These are phyloP conservation scores for Drosophila pseudoananassae DNA, from an alignment of 1,140 invertebrate species.

Conservation along the genomic window DNA sequence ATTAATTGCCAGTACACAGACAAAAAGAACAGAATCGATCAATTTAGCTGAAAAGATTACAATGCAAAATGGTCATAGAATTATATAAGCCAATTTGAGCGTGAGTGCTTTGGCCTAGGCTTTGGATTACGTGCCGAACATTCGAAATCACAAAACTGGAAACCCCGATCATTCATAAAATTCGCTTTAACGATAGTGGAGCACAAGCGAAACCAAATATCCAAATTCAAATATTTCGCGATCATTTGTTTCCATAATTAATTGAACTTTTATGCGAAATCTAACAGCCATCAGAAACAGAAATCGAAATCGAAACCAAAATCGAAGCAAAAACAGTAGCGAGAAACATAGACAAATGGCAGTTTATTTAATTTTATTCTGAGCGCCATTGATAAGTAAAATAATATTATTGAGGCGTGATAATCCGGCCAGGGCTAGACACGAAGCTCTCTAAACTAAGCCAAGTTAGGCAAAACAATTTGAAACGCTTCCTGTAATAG, in stretches of 20 bases:
- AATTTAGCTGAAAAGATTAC: constrained; percentile 29
- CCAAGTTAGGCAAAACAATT: background rate
- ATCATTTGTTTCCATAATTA: constrained; percentile 61
- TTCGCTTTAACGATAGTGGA: constrained; percentile 56
- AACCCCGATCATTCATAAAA: constrained; percentile 70
- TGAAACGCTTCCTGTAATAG: constrained; percentile 60
- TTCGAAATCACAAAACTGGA: constrained; percentile 36
- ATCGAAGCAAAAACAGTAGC: constrained; percentile 33
- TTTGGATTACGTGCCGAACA: constrained; percentile 45
- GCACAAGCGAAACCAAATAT: constrained; percentile 43
- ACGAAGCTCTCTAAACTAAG: constrained; percentile 7
- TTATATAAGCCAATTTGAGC: constrained; percentile 51
- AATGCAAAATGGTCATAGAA: constrained; percentile 35
- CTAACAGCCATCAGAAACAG: constrained; percentile 29
- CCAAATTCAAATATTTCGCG: constrained; percentile 46
- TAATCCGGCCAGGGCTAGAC: constrained; percentile 65
- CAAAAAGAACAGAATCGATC: constrained; percentile 21
- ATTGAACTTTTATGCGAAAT: constrained; percentile 67
- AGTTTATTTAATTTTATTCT: constrained; percentile 40
- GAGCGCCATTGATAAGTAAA: constrained; percentile 49
- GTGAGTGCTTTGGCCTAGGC: constrained; percentile 36
- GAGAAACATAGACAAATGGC: constrained; percentile 37
- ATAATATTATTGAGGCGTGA: constrained; percentile 36
- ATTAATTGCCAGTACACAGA: constrained; percentile 30
- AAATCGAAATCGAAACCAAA: constrained; percentile 4